Percentiles rank a stretch among this genome's conserved stretches.
These are phyloP conservation scores for Axea sp. DNA, from an alignment of 2,888 invertebrate genomes.

Conservation along the genomic window DNA sequence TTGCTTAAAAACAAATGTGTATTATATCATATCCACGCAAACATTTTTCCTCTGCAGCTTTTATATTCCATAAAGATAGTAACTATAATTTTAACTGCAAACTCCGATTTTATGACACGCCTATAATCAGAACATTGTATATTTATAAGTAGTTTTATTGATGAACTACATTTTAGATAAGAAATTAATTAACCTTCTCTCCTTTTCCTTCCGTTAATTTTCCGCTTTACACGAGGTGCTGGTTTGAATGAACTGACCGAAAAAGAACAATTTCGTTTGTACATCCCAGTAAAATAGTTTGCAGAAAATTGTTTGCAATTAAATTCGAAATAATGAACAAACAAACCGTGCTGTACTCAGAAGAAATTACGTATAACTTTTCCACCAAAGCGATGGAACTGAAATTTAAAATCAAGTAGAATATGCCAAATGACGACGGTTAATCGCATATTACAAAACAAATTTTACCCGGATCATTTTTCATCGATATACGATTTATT, in stretches of 20 bases:
- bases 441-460: slow-evolving; percentile 19
- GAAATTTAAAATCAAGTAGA: slow-evolving; percentile 5
- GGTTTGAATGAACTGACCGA: not conserved
- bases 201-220: slow-evolving; percentile 12
- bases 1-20: too few relatives aligned
- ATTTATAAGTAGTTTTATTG: slow-evolving; percentile 39
- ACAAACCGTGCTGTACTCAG: not conserved
- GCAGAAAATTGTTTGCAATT: slow-evolving; percentile 12
- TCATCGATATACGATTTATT: slow-evolving; percentile 26
- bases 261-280: too few relatives aligned
- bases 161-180: slow-evolving; percentile 21
- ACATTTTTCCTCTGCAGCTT: too few relatives aligned
- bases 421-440: slow-evolving; percentile 16
- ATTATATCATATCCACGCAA: too few relatives aligned
- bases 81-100: slow-evolving; percentile 25
- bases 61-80: too few relatives aligned
- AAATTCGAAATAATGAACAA: slow-evolving; percentile 5
- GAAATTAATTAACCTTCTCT: slow-evolving; percentile 28
- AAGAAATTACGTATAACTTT: not conserved
- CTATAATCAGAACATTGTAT: slow-evolving; percentile 29
- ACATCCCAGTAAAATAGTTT: not conserved
- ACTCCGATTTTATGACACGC: slow-evolving; percentile 19
- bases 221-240: not conserved
- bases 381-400: not conserved
- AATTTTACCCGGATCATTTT: slow-evolving; percentile 37